Base-by-base conservation (phyloP, 2,113 vertebrate species). In the Myotis brandtii region DNA sequence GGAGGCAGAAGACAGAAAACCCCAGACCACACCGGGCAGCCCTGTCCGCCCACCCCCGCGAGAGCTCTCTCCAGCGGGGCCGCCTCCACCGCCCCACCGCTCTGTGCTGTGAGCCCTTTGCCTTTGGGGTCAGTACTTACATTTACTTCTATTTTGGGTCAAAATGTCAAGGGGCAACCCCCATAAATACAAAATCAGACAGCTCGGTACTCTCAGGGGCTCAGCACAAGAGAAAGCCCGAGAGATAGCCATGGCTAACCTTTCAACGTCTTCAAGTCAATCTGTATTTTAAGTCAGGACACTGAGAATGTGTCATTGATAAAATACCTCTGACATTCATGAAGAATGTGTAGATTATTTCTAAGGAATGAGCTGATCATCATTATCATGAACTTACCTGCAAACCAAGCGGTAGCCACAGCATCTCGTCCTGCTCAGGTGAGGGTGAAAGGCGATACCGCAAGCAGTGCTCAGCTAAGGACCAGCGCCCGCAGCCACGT, bases 101-200 rank as follows among this genome's bases (percentile, higher is more conserved):
- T 32, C 66, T 67, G n/a, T 40, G 43, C 16, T 73, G 14, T 82
- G 34, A 56, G 30, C 66, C 50, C 46, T 94, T 80, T 80, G 90
- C 80, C 64, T 66, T 95, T 96, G 40, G 76, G 88, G 30, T 69
- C 34, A 30, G 20, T 43, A 30, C 30, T 86, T 90, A 62, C 14
- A 70, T 62, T 50, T 67, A 67, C 54, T 91, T 95, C 25, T 79
- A 40, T 54, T 94, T 86, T 86, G 54, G 91, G 66, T 64, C 11
- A 43, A 93, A 93, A 95, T 34, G 54, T 88, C 66, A 93, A 67
- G 72, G 4, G 7, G 43, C 37, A 83, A 52, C 13, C 9, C 3
- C 14, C 23, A 46, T 27, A 27, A 85, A 86, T 56, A 69, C 6
- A 94, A 67, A 67, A 48, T 73, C 48, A 66, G 16, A 40, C 27